Conservation (phyloP, 1,140 invertebrate species). For the Paracyclopina nana region DNA sequence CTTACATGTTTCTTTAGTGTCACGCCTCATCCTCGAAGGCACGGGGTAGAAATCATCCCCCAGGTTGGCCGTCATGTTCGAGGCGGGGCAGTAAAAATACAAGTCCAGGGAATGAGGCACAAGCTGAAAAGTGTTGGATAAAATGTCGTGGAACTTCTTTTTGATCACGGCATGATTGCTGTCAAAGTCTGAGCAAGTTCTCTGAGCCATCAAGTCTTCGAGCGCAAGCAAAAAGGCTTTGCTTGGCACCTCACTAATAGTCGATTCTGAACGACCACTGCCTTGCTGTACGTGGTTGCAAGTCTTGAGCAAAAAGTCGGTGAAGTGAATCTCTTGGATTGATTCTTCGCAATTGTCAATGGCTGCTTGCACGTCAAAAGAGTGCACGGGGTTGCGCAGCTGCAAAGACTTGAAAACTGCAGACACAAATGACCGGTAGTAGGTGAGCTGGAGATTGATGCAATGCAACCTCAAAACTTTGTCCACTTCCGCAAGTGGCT, state of each 20-base stretch:
- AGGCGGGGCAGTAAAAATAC: constrained; percentile 8
- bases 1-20: no score
- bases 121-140: background rate
- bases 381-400: background rate
- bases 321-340: background rate
- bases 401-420: constrained; percentile 5
- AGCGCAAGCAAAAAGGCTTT: no score
- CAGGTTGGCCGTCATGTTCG: no score
- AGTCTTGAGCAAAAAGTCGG: background rate
- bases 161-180: constrained; percentile 5
- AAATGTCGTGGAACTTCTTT: constrained; percentile 13
- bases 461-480: no score
- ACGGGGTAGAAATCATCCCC: no score
- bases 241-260: no score
- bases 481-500: no score
- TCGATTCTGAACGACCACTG: no score
- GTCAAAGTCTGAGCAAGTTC: background rate
- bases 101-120: constrained; percentile 7
- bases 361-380: constrained; percentile 9
- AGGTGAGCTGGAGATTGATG: no score
- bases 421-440: constrained; percentile 1
- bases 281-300: background rate
- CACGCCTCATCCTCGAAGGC: no score
- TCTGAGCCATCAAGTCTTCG: background rate
- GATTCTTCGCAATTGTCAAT: constrained; percentile 13